Evolutionary conservation across 2,113 vertebrate species (phyloP).

Genomic region (Dascyllus trimaculatus): DNA sequence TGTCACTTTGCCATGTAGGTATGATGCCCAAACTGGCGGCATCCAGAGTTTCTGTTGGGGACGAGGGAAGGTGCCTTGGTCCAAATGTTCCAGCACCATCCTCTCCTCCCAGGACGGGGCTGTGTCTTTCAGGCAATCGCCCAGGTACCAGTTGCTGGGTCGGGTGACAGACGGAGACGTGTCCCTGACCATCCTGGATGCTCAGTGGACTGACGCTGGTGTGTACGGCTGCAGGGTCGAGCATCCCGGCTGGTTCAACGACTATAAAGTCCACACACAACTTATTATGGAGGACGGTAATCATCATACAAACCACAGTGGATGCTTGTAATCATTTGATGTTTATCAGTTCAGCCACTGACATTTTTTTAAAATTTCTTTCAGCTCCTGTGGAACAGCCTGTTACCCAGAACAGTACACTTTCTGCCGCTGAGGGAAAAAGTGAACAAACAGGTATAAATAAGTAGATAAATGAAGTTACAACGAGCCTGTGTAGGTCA

Average conservation of each 20-base stretch:
- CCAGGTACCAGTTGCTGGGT: conserved; percentile 79
- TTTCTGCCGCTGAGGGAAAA: background rate
- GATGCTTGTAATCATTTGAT: background rate
- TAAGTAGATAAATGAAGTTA: background rate
- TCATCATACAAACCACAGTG: background rate
- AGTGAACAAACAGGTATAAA: conserved; percentile 22
- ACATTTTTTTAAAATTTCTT: background rate
- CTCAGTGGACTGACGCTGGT: conserved; percentile 77
- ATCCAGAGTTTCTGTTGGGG: conserved; percentile 86
- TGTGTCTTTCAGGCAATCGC: background rate
- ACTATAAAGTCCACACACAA: conserved; percentile 54
- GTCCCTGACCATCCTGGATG: conserved; percentile 83
- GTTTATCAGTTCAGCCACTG: background rate
- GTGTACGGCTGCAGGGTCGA: conserved; percentile 88
- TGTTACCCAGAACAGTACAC: background rate
- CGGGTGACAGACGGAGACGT: conserved; percentile 62
- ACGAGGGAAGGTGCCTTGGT: conserved; percentile 57
- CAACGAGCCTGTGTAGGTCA: no score
- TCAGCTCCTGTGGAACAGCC: conserved; percentile 31
- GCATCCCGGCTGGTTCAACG: conserved; percentile 84
- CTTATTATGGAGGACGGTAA: conserved; percentile 66
- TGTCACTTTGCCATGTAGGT: conserved; percentile 83
- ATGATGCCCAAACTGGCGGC: conserved; percentile 46
- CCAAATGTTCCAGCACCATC: conserved; percentile 71
- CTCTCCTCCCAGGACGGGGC: conserved; percentile 70